Evolutionary conservation across 2,888 invertebrate genomes (phyloP).

Genomic region (Monopis laevigella): DNA sequence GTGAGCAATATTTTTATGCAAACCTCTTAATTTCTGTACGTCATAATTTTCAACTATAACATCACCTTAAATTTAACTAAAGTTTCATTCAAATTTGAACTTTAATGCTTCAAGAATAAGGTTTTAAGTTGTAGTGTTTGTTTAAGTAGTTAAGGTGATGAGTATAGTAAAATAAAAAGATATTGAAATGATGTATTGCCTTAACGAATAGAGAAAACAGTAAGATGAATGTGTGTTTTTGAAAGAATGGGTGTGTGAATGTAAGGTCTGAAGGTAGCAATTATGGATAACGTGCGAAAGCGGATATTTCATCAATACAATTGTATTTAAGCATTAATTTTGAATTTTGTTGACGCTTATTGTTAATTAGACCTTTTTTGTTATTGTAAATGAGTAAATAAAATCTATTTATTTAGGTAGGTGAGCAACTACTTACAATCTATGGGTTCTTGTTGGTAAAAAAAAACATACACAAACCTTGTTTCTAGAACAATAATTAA

Average conservation of each 20-base stretch:
- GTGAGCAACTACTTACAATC: too few relatives aligned
- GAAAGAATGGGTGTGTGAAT: slow-evolving; percentile 7
- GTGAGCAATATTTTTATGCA: slow-evolving; percentile 13
- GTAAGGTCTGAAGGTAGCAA: slow-evolving; percentile 10
- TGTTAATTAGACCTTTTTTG: too few relatives aligned
- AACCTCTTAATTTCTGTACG: slow-evolving; percentile 15
- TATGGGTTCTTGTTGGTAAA: too few relatives aligned
- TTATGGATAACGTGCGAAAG: slow-evolving; percentile 10
- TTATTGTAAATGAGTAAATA: too few relatives aligned
- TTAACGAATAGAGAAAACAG: slow-evolving; percentile 20
- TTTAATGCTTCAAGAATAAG: not conserved
- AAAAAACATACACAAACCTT: too few relatives aligned
- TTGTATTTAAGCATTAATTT: too few relatives aligned
- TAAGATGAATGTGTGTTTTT: slow-evolving; percentile 21
- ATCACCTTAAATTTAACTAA: not conserved
- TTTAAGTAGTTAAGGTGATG: not conserved
- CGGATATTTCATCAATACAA: slow-evolving; percentile 6
- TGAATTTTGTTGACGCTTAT: too few relatives aligned
- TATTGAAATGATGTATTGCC: slow-evolving; percentile 24
- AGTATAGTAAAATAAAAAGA: slow-evolving; percentile 1
- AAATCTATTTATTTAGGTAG: too few relatives aligned
- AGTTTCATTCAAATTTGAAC: not conserved
- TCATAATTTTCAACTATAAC: slow-evolving; percentile 1
- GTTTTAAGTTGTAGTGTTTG: not conserved
- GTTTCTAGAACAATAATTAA: too few relatives aligned